phyloP scores from a whole-genome alignment of 2,888 invertebrate species.

The Macaria liturata region DNA sequence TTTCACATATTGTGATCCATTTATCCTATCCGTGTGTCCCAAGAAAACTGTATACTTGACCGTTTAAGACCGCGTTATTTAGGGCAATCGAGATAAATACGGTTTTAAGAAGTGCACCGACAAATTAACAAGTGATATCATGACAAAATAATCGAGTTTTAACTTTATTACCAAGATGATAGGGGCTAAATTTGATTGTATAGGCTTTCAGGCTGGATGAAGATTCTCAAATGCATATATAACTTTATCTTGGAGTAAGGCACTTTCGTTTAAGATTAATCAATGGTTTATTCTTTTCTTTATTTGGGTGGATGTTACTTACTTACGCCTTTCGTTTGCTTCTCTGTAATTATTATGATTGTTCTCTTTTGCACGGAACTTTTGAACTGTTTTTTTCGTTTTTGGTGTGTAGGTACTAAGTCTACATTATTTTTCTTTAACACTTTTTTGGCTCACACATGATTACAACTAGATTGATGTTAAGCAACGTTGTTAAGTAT shows the following conservation, averaged over 20 bases:
- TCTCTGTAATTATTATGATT: constrained; percentile 1
- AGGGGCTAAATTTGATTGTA: constrained; percentile 19
- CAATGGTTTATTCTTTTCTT: constrained; percentile 40
- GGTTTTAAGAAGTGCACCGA: constrained; percentile 56
- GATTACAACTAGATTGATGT: too few relatives aligned
- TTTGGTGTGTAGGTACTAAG: too few relatives aligned
- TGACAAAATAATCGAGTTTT: constrained; percentile 22
- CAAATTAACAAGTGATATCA: constrained; percentile 52
- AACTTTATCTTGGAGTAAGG: constrained; percentile 43
- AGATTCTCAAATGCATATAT: constrained; percentile 38
- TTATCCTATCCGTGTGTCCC: constrained; percentile 11
- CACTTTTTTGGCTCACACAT: too few relatives aligned
- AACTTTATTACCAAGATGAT: constrained; percentile 23
- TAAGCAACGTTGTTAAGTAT: too few relatives aligned
- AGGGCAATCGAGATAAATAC: constrained; percentile 53
- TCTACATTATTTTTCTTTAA: too few relatives aligned
- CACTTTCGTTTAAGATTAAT: constrained; percentile 45
- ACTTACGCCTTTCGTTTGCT: constrained; percentile 15
- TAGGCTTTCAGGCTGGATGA: constrained; percentile 15
- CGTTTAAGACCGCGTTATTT: constrained; percentile 44
- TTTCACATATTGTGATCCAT: neutral
- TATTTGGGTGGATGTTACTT: constrained; percentile 23
- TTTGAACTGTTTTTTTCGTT: too few relatives aligned
- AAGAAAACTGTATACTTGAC: constrained; percentile 35
- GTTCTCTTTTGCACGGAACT: too few relatives aligned